Evolutionary conservation across 2,797 vertebrate genomes (phyloP).

Genomic region (Muscicapa striata): DNA sequence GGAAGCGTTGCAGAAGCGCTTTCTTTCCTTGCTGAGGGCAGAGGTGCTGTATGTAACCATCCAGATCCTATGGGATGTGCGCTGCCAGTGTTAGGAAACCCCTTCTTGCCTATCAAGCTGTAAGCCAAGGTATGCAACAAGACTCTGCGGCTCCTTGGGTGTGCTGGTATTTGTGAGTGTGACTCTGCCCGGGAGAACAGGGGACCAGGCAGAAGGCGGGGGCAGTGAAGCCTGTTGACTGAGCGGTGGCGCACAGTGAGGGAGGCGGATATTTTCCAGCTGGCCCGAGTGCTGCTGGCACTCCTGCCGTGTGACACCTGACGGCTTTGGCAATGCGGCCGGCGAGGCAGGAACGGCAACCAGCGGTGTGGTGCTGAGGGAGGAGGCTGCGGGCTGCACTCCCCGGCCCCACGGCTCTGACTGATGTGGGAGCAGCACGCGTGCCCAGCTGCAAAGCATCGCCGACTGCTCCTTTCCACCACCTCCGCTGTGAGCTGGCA

Average conservation of each 20-base stretch:
- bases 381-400: background rate
- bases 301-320: background rate
- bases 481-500: background rate
- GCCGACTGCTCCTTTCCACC: background rate
- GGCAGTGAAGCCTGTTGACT: background rate
- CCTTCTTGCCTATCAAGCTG: constrained; percentile 35
- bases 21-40: background rate
- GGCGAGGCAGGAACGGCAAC: background rate
- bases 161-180: background rate
- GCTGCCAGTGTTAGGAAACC: background rate
- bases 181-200: background rate
- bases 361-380: background rate
- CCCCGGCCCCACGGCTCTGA: background rate
- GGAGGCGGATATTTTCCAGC: background rate
- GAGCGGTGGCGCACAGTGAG: background rate
- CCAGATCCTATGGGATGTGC: constrained; percentile 8
- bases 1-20: background rate
- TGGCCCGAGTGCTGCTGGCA: background rate
- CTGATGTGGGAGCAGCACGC: background rate
- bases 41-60: constrained; percentile 3
- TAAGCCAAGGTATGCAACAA: constrained; percentile 32
- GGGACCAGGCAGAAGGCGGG: background rate
- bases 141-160: background rate
- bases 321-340: background rate
- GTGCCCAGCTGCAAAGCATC: background rate